Percentiles rank a stretch among this genome's conserved stretches.
Evolutionary conservation across 2,797 vertebrate species (phyloP).

Genomic region (Enteromius trimaculatus): DNA sequence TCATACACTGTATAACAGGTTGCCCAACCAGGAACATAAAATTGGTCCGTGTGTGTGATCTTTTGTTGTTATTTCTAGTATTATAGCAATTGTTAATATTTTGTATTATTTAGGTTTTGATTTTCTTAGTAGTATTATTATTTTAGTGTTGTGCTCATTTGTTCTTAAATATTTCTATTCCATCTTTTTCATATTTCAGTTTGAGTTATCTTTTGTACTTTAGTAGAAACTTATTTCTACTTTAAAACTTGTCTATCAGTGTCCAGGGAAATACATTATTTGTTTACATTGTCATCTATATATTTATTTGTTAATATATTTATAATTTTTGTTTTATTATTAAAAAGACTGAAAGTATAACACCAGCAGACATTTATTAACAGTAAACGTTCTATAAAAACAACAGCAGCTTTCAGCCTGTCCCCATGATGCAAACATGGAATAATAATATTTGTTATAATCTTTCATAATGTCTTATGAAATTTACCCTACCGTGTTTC

Average conservation of each 20-base stretch:
- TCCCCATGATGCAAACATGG: too few relatives aligned
- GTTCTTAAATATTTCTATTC: too few relatives aligned
- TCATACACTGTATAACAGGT: not conserved
- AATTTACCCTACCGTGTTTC: not conserved
- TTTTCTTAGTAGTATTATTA: not conserved
- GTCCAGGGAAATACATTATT: not conserved
- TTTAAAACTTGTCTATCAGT: not conserved
- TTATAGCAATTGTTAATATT: not conserved
- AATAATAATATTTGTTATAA: not conserved
- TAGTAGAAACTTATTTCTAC: too few relatives aligned
- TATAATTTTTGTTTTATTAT: not conserved
- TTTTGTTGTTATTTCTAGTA: not conserved
- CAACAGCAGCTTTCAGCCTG: too few relatives aligned
- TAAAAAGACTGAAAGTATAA: too few relatives aligned
- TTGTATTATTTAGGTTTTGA: not conserved
- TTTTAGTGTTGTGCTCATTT: not conserved
- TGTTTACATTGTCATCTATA: not conserved
- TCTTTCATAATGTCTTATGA: not conserved
- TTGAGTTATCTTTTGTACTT: not conserved
- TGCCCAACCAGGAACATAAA: not conserved
- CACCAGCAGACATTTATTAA: too few relatives aligned
- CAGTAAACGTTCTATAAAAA: too few relatives aligned
- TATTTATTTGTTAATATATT: not conserved
- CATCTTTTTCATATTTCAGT: not conserved
- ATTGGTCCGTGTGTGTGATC: not conserved